Evolutionary conservation across 2,113 vertebrate species (phyloP).

Genomic region (Lycocorax pyrrhopterus): DNA sequence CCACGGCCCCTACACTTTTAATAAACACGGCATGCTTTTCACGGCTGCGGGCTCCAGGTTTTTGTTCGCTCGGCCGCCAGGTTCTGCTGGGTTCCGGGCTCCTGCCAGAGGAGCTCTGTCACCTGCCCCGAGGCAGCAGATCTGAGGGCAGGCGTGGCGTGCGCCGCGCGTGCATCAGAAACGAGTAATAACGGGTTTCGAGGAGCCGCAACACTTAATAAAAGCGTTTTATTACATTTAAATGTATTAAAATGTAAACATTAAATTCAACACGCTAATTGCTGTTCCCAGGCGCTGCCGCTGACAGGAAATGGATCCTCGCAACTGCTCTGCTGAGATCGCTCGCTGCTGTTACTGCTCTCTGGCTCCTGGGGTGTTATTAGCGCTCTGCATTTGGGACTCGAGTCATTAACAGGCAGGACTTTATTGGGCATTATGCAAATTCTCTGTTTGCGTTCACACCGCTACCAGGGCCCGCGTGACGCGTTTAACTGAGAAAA

Average conservation of each 20-base stretch:
- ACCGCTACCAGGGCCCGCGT: neutral
- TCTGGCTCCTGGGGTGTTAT: conserved; percentile 31
- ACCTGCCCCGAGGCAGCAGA: neutral
- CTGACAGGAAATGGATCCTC: neutral
- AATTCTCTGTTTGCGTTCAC: neutral
- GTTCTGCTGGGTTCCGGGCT: neutral
- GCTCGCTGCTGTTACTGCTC: neutral
- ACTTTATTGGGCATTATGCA: conserved; percentile 16
- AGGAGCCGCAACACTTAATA: neutral
- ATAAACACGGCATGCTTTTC: neutral
- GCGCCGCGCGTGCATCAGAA: neutral
- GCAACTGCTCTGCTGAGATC: conserved; percentile 3
- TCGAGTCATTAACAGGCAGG: conserved; percentile 9
- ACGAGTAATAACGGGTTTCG: neutral
- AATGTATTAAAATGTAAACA: conserved; percentile 37
- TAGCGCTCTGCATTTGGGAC: conserved; percentile 35
- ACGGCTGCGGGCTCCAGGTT: neutral
- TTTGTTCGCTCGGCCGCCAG: neutral
- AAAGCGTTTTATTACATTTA: conserved; percentile 16
- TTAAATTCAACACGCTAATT: conserved; percentile 33
- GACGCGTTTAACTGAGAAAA: neutral
- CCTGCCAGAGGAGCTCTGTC: neutral
- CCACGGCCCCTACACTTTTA: neutral
- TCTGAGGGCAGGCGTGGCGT: neutral
- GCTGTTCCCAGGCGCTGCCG: neutral